These are phyloP conservation scores for Gavialis gangeticus DNA, from an alignment of 2,113 vertebrate species.

Conservation along the genomic window DNA sequence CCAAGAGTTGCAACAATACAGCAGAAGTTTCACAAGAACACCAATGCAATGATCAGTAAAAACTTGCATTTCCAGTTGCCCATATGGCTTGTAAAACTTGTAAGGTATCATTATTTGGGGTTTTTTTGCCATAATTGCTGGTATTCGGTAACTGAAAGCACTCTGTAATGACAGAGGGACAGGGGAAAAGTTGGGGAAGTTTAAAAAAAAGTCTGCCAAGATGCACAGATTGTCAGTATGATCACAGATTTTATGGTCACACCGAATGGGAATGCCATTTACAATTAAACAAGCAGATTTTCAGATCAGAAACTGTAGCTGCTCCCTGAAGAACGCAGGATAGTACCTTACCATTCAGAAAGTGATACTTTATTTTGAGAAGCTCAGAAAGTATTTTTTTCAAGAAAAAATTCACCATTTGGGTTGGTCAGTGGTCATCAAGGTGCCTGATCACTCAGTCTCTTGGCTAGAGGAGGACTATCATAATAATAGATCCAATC, in stretches of 20 bases:
- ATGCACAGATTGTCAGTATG: conserved; percentile 2
- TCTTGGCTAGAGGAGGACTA: not conserved
- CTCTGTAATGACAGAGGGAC: conserved; percentile 19
- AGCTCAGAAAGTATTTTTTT: not conserved
- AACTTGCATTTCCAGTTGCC: conserved; percentile 31
- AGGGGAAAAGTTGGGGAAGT: not conserved
- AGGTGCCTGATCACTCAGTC: not conserved
- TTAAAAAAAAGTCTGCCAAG: not conserved
- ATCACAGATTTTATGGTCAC: not conserved
- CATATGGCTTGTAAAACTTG: conserved; percentile 14
- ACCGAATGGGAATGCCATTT: not conserved
- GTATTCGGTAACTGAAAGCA: conserved; percentile 20
- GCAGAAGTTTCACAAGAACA: conserved; percentile 45
- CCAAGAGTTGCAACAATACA: not conserved
- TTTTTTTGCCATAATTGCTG: not conserved
- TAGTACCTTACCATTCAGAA: not conserved
- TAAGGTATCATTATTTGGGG: not conserved
- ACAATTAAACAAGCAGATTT: conserved; percentile 7
- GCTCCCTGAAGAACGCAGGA: not conserved
- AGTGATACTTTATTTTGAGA: not conserved
- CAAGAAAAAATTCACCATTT: not conserved
- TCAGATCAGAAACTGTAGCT: not conserved
- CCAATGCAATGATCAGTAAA: conserved; percentile 6
- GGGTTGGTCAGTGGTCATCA: not conserved
- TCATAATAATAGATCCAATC: conserved; percentile 34